These are phyloP conservation scores for Noctua janthina DNA, from an alignment of 2,888 invertebrate species.

Conservation along the genomic window DNA sequence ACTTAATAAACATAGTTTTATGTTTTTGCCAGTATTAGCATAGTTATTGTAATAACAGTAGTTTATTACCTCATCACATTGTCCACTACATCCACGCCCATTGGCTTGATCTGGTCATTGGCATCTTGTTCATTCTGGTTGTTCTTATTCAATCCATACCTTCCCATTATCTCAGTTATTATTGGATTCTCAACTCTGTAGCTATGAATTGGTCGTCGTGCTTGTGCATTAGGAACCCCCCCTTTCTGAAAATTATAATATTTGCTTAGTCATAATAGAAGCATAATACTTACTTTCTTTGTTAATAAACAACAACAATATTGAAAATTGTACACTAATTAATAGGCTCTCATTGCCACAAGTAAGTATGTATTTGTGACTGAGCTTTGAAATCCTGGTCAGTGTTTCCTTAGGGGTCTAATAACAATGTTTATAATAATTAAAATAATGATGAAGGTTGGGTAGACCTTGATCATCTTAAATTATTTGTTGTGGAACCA, in stretches of 20 bases:
- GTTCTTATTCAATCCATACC: slow-evolving; percentile 70
- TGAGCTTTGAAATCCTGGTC: not conserved
- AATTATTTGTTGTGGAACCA: not conserved
- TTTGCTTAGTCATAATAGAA: not conserved
- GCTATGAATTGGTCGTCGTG: slow-evolving; percentile 79
- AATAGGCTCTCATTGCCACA: not conserved
- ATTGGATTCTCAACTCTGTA: slow-evolving; percentile 40
- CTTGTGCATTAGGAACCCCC: slow-evolving; percentile 77
- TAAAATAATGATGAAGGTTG: not conserved
- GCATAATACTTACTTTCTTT: not conserved
- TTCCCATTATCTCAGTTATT: slow-evolving; percentile 73
- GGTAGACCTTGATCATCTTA: not conserved
- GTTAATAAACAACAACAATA: not conserved
- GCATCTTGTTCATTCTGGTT: slow-evolving; percentile 36
- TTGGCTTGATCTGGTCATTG: not conserved
- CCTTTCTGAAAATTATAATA: slow-evolving; percentile 71
- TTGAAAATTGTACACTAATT: not conserved
- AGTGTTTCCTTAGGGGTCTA: not conserved
- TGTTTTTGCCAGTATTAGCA: not conserved
- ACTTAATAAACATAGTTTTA: not conserved
- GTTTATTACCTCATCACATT: slow-evolving; percentile 79
- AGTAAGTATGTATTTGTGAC: not conserved
- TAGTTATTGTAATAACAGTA: not conserved
- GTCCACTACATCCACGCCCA: slow-evolving; percentile 80
- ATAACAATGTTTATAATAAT: not conserved